Base-by-base conservation (phyloP, 2,888 invertebrate species). In the Drosophila fungiperda region DNA sequence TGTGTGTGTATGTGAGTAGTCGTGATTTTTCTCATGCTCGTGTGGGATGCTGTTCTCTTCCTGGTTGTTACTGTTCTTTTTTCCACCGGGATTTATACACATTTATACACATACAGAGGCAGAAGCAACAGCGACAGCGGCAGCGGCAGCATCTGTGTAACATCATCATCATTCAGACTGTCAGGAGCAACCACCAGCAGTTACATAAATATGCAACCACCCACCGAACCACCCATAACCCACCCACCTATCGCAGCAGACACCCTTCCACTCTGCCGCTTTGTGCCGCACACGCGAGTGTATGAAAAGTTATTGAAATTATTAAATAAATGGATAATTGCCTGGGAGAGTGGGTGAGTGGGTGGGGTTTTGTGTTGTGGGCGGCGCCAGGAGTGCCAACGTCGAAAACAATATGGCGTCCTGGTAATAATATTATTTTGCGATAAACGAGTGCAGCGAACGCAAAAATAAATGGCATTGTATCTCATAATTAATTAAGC, bases 241-340 rank as follows among this genome's bases (percentile, higher is more conserved):
- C 81, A 60, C 71, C 83, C 78, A 74, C 75, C 78, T 78, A 86
- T 73, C 75, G 68, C 70, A 88, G 67, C 67, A 23, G 29, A 33
- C 59, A 60, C 7, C 26, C 48, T n/a, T 49, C 38, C 54, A 35
- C 48, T 33, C 36, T 36, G 9, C 57, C n/a, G 1, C 40, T 33
- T 26, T 45, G 57, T 58, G 68, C 54, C 64, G 69, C 67, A 60
- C 26, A 57, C 62, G 61, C 70, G 83, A 89, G 87, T 87, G 80
- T 74, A 89, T 87, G 77, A 87, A 89, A 90, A 87, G 83, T 87
- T 89, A 89, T 89, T 86, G 86, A 86, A 88, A 86, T 90, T 86
- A 86, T 86, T 69, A 88, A 73, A 84, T 80, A 84, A 84, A 84
- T 83, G 78, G 84, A 83, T 86, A 86, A 86, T 86, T 86, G 89